Conservation (phyloP, 2,888 invertebrate species). For the Plagodis pulveraria region DNA sequence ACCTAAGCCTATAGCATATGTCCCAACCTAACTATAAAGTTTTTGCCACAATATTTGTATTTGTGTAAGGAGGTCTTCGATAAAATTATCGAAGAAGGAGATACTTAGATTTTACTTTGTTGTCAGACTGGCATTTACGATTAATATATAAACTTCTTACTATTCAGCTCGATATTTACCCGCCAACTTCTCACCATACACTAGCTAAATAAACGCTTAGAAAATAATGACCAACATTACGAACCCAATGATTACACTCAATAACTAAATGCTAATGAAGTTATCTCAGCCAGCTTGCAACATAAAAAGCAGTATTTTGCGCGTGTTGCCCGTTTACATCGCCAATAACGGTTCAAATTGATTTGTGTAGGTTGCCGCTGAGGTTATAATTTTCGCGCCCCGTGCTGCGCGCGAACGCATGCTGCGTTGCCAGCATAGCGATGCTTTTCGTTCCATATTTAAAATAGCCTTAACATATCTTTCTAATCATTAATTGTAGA, state of each 20-base stretch:
- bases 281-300: slow-evolving; percentile 15
- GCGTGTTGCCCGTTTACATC: slow-evolving; percentile 51
- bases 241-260: slow-evolving; percentile 25
- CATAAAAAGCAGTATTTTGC: slow-evolving; percentile 39
- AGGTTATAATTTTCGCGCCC: slow-evolving; percentile 82
- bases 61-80: too few relatives aligned
- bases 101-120: too few relatives aligned
- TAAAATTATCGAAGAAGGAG: too few relatives aligned
- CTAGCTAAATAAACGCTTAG: slow-evolving; percentile 6
- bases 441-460: slow-evolving; percentile 50
- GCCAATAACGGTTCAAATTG: slow-evolving; percentile 68
- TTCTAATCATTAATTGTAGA: too few relatives aligned
- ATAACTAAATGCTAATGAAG: slow-evolving; percentile 34
- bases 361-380: slow-evolving; percentile 62
- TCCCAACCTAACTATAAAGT: too few relatives aligned
- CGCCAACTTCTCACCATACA: background rate
- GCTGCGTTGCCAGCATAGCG: slow-evolving; percentile 62
- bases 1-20: too few relatives aligned
- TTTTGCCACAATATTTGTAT: too few relatives aligned
- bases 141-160: background rate
- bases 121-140: background rate
- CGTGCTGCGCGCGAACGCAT: slow-evolving; percentile 65
- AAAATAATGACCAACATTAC: slow-evolving; percentile 28
- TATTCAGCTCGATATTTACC: background rate
- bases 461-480: background rate